Percentiles rank a stretch among this genome's conserved stretches.
Evolutionary conservation across 2,797 vertebrate species (phyloP).

Genomic region (Psittacula echo): DNA sequence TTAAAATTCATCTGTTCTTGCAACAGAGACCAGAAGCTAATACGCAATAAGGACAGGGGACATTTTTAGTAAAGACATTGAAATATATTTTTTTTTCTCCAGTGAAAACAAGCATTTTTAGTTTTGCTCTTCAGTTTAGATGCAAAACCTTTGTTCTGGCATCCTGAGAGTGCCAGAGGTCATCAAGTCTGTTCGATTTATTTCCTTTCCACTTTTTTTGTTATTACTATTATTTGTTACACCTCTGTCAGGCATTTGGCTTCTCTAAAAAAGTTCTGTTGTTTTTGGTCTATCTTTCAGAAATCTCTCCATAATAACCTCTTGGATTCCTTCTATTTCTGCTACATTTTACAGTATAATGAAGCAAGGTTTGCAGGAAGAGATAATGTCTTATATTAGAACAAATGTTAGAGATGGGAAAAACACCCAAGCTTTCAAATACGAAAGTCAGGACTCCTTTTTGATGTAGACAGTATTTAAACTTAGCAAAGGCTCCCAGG

Average conservation of each 20-base stretch:
- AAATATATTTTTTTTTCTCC: background rate
- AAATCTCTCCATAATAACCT: background rate
- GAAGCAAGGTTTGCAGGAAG: background rate
- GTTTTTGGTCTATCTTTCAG: background rate
- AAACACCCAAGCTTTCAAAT: background rate
- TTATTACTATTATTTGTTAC: background rate
- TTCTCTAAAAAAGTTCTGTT: background rate
- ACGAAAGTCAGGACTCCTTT: background rate
- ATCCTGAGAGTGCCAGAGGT: background rate
- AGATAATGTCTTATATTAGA: background rate
- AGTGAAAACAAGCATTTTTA: background rate
- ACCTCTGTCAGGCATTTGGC: background rate
- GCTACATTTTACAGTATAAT: background rate
- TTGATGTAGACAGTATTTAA: background rate
- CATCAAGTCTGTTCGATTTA: background rate
- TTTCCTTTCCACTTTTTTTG: background rate
- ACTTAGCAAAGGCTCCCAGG: background rate
- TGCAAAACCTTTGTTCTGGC: background rate
- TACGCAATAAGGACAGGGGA: background rate
- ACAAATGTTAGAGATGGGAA: background rate
- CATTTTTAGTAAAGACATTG: background rate
- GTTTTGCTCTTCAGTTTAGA: background rate
- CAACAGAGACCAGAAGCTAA: background rate
- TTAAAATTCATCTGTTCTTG: background rate
- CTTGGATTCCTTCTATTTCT: background rate